Evolutionary conservation across 2,888 invertebrate species (phyloP), one percentile per base, ranked within the genome.

Genomic region (Pantelozetes paolii): DNA sequence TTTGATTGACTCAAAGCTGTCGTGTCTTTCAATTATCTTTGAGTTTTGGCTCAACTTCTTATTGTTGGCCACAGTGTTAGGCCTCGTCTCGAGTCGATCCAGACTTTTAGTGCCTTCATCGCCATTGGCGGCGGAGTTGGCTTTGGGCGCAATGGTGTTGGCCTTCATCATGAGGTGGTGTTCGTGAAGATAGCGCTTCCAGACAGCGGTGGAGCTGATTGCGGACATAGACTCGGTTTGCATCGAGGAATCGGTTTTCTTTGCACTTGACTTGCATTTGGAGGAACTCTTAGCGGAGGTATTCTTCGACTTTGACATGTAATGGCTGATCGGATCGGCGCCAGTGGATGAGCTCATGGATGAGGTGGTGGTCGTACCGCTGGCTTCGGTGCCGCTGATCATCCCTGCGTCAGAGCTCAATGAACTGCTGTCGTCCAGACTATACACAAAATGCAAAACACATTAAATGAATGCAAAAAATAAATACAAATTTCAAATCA

Each of bases 211-310:
- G 13, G 42, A 40, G 32, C n/a, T 67, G 23, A 40, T 15, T 8
- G 40, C 45, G 3, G 45, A 71, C 71, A 83, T 83, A 77, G 81
- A 84, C 72, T 85, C 85, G 1, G 85, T 85, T 79, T 85, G 85
- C 78, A 85, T 85, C 18, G 84, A 83, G 77, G 84, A 85, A 79
- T 85, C 85, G 13, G 85, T 83, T 78, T 86, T 86, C 78, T 79
- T 83, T 23, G 79, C 78, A 70, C 78, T 78, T n/a, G 79, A 74
- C 48, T 76, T 72, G 45, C 18, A 23, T 45, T 20, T 71, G 36
- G 48, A 23, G 26, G 36, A 23, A 15, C 26, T 45, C 45, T 30
- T 45, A 15, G 20, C 28, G 28, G 71, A 42, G 72, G n/a, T 40
- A 62, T 40, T 26, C 23, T 62, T 73, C 50, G 32, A 50, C 30